Evolutionary conservation across 1,140 invertebrate genomes (phyloP).

Genomic region (Drosophila simulans): DNA sequence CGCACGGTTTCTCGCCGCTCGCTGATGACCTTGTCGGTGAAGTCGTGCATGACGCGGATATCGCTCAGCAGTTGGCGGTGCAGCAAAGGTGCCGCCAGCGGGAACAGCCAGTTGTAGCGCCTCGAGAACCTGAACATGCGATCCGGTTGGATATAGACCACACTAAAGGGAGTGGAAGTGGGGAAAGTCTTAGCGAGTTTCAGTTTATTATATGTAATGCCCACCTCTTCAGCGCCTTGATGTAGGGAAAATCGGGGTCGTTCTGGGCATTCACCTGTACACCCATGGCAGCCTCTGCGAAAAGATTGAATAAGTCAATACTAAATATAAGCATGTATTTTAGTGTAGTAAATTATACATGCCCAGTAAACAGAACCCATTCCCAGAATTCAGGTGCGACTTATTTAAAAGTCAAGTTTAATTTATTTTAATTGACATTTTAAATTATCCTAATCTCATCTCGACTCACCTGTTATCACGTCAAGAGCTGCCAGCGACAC

Average conservation of each 20-base stretch:
- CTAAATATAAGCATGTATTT: not conserved
- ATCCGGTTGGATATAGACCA: conserved; percentile 65
- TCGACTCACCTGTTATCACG: conserved; percentile 58
- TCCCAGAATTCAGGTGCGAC: not conserved
- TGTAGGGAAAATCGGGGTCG: conserved; percentile 86
- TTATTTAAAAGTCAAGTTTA: not conserved
- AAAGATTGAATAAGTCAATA: conserved; percentile 11
- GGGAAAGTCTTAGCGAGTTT: not conserved
- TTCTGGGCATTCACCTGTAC: conserved; percentile 87
- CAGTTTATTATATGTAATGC: not conserved
- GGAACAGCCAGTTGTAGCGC: conserved; percentile 67
- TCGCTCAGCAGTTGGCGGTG: conserved; percentile 48
- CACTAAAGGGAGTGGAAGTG: conserved; percentile 18
- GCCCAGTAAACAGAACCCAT: not conserved
- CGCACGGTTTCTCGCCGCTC: conserved; percentile 57
- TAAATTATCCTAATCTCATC: not conserved
- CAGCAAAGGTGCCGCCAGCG: conserved; percentile 40
- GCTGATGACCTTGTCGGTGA: conserved; percentile 74
- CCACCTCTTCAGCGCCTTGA: conserved; percentile 86
- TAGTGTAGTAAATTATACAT: no score
- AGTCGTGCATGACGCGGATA: conserved; percentile 73
- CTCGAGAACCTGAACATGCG: conserved; percentile 66
- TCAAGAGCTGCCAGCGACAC: conserved; percentile 67
- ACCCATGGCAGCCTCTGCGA: conserved; percentile 89
- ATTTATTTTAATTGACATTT: no score